Percentiles rank a stretch among this genome's conserved stretches.
These are phyloP conservation scores for Daubentonia madagascariensis DNA, from an alignment of 2,113 vertebrate genomes.

Conservation along the genomic window DNA sequence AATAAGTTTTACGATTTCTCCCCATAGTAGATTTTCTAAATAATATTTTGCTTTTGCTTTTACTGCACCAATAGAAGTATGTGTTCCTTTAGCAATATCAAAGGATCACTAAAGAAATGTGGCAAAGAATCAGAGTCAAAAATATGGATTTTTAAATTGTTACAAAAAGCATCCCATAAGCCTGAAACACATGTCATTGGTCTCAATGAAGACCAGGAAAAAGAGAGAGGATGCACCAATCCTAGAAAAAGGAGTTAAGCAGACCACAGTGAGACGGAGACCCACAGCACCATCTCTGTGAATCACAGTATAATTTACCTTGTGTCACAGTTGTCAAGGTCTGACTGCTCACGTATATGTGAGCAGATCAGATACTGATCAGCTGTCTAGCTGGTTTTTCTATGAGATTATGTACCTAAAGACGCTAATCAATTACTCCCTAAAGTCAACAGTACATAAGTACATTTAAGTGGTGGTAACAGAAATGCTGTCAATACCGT, in stretches of 20 bases:
- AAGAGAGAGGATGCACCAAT: not conserved
- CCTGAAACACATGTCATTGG: not conserved
- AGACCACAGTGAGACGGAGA: not conserved
- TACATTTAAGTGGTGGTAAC: not conserved
- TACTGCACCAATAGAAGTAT: not conserved
- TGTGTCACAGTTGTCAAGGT: not conserved
- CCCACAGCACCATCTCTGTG: not conserved
- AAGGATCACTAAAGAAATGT: not conserved
- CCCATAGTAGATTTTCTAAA: not conserved
- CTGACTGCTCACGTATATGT: not conserved
- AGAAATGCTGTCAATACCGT: not conserved
- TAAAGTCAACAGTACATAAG: not conserved
- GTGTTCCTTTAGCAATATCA: not conserved
- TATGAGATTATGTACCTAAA: not conserved
- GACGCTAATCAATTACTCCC: not conserved
- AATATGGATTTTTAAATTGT: not conserved
- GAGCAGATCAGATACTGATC: not conserved
- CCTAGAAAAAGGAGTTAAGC: not conserved
- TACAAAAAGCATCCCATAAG: not conserved
- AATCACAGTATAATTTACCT: not conserved
- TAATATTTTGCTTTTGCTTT: constrained; percentile 30
- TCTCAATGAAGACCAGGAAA: not conserved
- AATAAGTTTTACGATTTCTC: not conserved
- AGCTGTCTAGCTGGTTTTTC: not conserved
- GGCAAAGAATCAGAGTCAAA: not conserved